A percentile compares a stretch with the other conserved stretches of the same genome.
Evolutionary conservation across 2,888 invertebrate species (phyloP).

Genomic region (Drosophila flavopinicola): DNA sequence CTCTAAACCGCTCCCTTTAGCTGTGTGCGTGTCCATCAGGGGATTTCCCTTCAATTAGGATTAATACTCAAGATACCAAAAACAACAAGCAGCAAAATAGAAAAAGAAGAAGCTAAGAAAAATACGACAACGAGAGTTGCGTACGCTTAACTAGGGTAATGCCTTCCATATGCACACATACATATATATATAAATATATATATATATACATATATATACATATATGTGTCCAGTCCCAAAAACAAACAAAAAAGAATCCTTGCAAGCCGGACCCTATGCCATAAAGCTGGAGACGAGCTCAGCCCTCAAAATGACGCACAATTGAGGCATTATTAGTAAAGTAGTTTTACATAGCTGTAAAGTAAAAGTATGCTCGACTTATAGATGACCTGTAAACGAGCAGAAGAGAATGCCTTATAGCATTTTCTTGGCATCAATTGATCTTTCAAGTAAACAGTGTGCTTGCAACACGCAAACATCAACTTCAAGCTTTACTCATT

Average conservation of each 20-base stretch:
- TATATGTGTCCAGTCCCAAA: constrained; percentile 3
- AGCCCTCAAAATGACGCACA: constrained; percentile 64
- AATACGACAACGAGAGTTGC: constrained; percentile 33
- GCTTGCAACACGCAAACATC: too few species aligned
- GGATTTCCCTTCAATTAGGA: constrained; percentile 83
- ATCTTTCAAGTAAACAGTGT: too few species aligned
- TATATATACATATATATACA: not conserved
- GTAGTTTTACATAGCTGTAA: constrained; percentile 68
- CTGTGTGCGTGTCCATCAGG: constrained; percentile 74
- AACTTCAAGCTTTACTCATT: not conserved
- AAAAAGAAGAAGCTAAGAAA: constrained; percentile 20
- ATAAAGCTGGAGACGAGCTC: constrained; percentile 34
- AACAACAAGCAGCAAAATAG: constrained; percentile 24
- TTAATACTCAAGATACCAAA: constrained; percentile 80
- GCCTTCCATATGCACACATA: constrained; percentile 30
- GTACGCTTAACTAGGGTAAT: constrained; percentile 65
- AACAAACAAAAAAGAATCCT: constrained; percentile 6
- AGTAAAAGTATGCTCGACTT: not conserved
- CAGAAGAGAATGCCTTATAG: too few species aligned
- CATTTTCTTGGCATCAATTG: too few species aligned
- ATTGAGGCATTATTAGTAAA: constrained; percentile 81
- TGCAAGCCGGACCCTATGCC: constrained; percentile 35
- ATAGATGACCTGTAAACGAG: constrained; percentile 6
- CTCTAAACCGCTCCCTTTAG: constrained; percentile 19
- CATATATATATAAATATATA: constrained; percentile 15